Conservation (phyloP, 2,113 vertebrate species). For the Eretmochelys imbricata region DNA sequence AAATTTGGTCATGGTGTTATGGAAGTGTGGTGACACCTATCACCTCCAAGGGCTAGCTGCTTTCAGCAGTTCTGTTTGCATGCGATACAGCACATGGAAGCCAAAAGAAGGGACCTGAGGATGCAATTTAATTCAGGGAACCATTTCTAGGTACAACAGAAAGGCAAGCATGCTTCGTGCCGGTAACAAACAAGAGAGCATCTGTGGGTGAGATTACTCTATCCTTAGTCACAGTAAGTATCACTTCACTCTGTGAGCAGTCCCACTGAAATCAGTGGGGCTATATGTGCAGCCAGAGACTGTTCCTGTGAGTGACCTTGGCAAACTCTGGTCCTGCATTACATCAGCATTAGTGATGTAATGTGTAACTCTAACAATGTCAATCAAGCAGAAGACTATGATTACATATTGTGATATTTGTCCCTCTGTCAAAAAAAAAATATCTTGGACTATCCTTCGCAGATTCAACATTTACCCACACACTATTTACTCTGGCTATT, state of each 20-base stretch:
- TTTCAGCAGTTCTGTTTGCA: not conserved
- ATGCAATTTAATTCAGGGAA: not conserved
- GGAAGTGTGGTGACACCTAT: not conserved
- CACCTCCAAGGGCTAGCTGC: not conserved
- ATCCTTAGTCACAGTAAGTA: fast-evolving
- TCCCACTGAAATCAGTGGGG: not conserved
- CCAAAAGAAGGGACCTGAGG: not conserved
- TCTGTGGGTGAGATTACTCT: not conserved
- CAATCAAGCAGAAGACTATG: not conserved
- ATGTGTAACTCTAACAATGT: not conserved
- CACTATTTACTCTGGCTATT: not conserved
- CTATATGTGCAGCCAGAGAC: not conserved
- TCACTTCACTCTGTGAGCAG: not conserved
- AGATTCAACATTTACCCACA: slow-evolving; percentile 19
- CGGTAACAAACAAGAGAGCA: not conserved
- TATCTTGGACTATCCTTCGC: slow-evolving; percentile 4
- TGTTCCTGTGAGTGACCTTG: not conserved
- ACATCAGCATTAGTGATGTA: not conserved
- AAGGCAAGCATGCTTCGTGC: not conserved
- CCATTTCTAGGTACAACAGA: not conserved
- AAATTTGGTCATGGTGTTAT: not conserved
- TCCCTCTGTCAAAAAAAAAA: slow-evolving; percentile 35
- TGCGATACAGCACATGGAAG: not conserved
- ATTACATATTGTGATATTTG: slow-evolving; percentile 29
- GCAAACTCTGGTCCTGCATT: not conserved